phyloP scores from a whole-genome alignment of 1,140 invertebrate genomes.

The Protaetia brevitarsis region DNA sequence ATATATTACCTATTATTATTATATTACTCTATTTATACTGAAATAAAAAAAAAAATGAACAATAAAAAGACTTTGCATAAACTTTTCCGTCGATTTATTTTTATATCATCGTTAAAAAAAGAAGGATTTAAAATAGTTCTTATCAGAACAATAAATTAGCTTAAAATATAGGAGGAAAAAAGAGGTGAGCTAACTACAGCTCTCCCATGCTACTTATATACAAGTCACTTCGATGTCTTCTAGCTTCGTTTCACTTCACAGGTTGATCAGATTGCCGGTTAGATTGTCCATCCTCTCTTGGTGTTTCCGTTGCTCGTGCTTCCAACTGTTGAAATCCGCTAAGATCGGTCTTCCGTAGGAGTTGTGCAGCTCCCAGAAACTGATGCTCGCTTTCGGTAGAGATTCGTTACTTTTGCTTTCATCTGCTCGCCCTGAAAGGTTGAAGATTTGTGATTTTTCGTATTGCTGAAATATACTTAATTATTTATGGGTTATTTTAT shows the following conservation, averaged over 20 bases:
- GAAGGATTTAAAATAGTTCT: too few species aligned
- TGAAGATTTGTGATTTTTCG: not conserved
- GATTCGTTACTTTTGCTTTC: not conserved
- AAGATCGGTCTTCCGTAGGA: slow-evolving; percentile 66
- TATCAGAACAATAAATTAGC: too few species aligned
- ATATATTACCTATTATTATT: slow-evolving; percentile 18
- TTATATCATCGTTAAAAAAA: too few species aligned
- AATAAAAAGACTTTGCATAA: slow-evolving; percentile 11
- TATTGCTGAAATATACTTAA: too few species aligned
- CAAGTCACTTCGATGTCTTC: not conserved
- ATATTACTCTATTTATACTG: slow-evolving; percentile 16
- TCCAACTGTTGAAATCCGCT: slow-evolving; percentile 66
- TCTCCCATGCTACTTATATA: not conserved
- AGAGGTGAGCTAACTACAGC: not conserved
- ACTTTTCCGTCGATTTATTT: too few species aligned
- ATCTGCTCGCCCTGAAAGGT: not conserved
- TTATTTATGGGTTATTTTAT: too few species aligned
- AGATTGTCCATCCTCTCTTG: slow-evolving; percentile 28
- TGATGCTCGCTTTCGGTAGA: slow-evolving; percentile 53
- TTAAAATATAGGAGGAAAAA: not conserved
- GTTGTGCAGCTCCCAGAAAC: slow-evolving; percentile 69
- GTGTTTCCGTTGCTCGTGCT: slow-evolving; percentile 47
- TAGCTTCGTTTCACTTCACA: slow-evolving; percentile 3
- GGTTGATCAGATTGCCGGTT: slow-evolving; percentile 29
- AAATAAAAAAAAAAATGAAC: slow-evolving; percentile 2